These are phyloP conservation scores for Neogobius melanostomus DNA, from an alignment of 2,113 vertebrate species.

Conservation along the genomic window DNA sequence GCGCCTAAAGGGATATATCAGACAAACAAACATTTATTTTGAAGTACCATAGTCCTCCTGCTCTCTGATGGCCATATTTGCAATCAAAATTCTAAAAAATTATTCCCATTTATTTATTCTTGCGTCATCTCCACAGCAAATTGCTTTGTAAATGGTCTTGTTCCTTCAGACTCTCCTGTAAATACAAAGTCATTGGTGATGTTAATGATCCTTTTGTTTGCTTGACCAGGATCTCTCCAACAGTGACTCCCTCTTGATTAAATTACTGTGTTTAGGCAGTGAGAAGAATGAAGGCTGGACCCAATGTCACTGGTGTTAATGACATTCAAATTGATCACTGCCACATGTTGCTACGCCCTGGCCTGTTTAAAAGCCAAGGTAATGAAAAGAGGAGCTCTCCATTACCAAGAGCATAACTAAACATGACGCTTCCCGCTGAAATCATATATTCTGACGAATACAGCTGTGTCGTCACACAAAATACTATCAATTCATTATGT, in stretches of 20 bases:
- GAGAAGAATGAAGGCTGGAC: constrained; percentile 64
- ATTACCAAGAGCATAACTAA: constrained; percentile 68
- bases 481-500: too few relatives aligned
- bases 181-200: constrained; percentile 70
- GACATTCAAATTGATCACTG: constrained; percentile 77
- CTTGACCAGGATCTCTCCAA: constrained; percentile 67
- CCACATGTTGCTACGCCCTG: constrained; percentile 62
- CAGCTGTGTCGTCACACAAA: neutral
- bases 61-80: too few relatives aligned
- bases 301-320: constrained; percentile 68
- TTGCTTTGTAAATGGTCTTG: constrained; percentile 67
- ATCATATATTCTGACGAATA: constrained; percentile 24
- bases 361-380: constrained; percentile 64
- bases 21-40: too few relatives aligned
- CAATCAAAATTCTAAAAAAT: too few relatives aligned
- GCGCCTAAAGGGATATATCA: too few relatives aligned
- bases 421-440: constrained; percentile 66
- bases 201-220: constrained; percentile 78
- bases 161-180: constrained; percentile 63
- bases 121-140: constrained; percentile 61
- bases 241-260: constrained; percentile 62
- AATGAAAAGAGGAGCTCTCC: constrained; percentile 74
- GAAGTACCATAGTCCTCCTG: too few relatives aligned
- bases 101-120: constrained; percentile 57
- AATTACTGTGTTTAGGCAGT: constrained; percentile 69